These are phyloP conservation scores for Cassiopea xamachana DNA, from an alignment of 30 jellyfish, hydroid and myxozoan genomes.

Conservation along the genomic window DNA sequence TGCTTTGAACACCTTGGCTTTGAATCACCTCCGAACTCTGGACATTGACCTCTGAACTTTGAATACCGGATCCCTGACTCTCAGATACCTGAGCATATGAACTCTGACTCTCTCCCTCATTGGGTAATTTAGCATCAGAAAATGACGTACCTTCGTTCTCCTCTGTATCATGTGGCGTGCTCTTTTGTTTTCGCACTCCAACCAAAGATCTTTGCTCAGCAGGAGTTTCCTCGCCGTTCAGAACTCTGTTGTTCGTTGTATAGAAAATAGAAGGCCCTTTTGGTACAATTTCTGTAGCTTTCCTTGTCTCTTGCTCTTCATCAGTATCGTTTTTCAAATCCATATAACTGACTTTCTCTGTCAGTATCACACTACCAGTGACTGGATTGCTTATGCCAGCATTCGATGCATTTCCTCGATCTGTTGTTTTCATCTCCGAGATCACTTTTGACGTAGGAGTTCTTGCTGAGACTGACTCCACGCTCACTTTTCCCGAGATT, in stretches of 20 bases:
- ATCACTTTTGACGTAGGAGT: constrained; percentile 20
- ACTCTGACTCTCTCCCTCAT: constrained; percentile 1
- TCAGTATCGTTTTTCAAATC: constrained; percentile 37
- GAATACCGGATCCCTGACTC: constrained; percentile 11
- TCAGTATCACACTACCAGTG: constrained; percentile 69
- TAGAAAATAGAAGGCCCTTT: constrained; percentile 14
- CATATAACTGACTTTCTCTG: constrained; percentile 61
- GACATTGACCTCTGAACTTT: neutral
- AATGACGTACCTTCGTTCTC: neutral
- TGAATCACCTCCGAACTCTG: neutral
- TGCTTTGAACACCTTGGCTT: neutral
- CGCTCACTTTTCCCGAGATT: neutral
- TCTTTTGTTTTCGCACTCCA: neutral
- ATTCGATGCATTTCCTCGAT: constrained; percentile 8
- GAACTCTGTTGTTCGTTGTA: neutral
- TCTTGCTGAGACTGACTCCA: neutral
- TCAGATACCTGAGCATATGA: neutral
- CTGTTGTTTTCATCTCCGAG: constrained; percentile 30
- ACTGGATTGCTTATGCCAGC: constrained; percentile 10
- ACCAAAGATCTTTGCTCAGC: neutral
- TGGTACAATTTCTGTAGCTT: neutral
- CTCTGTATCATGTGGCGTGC: neutral
- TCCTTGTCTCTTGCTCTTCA: neutral
- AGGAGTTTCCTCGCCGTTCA: neutral
- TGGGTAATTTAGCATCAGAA: neutral